These are phyloP conservation scores for Dryococelus australis DNA, from an alignment of 2,888 invertebrate species.

Conservation along the genomic window DNA sequence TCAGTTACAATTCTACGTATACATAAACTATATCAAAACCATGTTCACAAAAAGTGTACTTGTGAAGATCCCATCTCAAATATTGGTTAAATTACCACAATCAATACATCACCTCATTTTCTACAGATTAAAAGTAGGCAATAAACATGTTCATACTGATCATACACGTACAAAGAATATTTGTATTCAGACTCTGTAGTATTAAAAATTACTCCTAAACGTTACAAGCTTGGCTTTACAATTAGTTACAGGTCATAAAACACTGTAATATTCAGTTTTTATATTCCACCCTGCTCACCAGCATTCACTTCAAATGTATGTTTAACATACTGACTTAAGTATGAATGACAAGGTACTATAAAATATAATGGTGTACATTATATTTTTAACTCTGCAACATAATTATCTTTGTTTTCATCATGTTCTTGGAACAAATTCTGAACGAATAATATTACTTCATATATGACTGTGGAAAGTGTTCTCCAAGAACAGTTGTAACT, in stretches of 20 bases:
- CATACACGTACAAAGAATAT: background rate
- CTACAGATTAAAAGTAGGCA: background rate
- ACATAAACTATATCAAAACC: background rate
- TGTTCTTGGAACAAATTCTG: slow-evolving; percentile 7
- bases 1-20: background rate
- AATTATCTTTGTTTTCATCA: background rate
- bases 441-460: background rate
- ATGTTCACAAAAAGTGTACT: background rate
- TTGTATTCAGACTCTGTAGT: background rate
- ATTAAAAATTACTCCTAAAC: background rate
- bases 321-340: background rate
- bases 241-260: background rate
- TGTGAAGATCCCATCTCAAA: background rate
- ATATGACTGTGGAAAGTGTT: background rate
- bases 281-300: background rate
- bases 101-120: background rate
- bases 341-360: background rate
- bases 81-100: background rate
- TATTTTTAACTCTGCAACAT: background rate
- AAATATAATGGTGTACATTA: background rate
- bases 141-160: background rate
- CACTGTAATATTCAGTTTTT: background rate
- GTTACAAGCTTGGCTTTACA: background rate
- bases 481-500: background rate
- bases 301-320: background rate